phyloP scores from a whole-genome alignment of 92 coral and sea anemone genomes.

The Plumapathes pennacea region DNA sequence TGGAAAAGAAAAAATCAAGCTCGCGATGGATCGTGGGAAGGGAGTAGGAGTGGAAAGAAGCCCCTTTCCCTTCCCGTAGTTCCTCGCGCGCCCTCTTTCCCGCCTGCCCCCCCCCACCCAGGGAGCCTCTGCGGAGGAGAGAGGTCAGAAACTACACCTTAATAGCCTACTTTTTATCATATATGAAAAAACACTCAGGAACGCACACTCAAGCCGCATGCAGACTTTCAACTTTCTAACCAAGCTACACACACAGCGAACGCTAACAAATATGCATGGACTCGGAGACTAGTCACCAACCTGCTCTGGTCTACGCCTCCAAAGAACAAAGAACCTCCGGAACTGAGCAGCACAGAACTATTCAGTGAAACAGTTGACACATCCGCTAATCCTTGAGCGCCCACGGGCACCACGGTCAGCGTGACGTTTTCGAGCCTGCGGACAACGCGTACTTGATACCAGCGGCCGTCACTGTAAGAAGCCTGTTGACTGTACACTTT shows the following conservation, averaged over 20 bases:
- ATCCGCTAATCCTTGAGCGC: conserved; percentile 46
- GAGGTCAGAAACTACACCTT: no score
- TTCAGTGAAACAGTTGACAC: conserved; percentile 18
- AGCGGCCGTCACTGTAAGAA: conserved; percentile 81
- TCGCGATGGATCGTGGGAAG: no score
- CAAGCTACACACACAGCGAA: no score
- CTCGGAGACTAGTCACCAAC: conserved; percentile 25
- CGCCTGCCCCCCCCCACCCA: conserved; percentile 30
- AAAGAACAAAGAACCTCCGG: conserved; percentile 64
- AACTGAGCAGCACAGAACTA: conserved; percentile 35
- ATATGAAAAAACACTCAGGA: no score
- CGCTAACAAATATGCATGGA: no score
- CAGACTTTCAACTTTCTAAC: no score
- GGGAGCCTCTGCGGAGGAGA: neutral
- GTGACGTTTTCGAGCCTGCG: conserved; percentile 80
- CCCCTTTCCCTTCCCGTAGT: no score
- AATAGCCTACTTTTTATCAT: no score
- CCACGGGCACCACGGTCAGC: conserved; percentile 63
- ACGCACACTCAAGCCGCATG: no score
- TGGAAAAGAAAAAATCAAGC: neutral
- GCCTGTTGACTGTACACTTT: conserved; percentile 49
- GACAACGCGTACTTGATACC: conserved; percentile 75
- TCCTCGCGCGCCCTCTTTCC: no score
- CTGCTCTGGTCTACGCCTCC: conserved; percentile 85
- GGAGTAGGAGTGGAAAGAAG: no score